Percentiles rank a stretch among this genome's conserved stretches.
phyloP scores from a whole-genome alignment of 2,888 invertebrate species.

The Chirona hameri region DNA sequence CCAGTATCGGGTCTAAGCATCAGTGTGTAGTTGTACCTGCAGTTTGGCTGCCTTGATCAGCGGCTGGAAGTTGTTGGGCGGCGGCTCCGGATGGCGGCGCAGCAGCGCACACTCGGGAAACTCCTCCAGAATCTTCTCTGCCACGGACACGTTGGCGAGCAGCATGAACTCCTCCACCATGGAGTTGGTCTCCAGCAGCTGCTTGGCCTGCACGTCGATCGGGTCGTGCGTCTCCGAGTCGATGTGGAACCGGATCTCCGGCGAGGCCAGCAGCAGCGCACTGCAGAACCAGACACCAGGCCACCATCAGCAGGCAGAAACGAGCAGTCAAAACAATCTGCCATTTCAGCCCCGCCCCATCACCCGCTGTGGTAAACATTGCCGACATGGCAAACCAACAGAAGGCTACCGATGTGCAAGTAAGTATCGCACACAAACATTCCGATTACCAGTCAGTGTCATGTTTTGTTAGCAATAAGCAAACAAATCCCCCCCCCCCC shows the following conservation, averaged over 20 bases:
- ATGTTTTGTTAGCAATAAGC: too few species aligned
- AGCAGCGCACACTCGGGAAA: constrained; percentile 94
- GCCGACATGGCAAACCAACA: too few species aligned
- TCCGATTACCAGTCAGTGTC: too few species aligned
- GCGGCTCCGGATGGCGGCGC: constrained; percentile 88
- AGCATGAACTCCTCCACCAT: constrained; percentile 99
- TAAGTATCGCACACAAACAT: too few species aligned
- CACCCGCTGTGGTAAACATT: too few species aligned
- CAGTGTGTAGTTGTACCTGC: constrained; percentile 56
- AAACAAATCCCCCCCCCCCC: too few species aligned
- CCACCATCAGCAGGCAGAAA: too few species aligned
- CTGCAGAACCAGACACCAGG: constrained; percentile 51
- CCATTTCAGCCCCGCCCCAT: too few species aligned
- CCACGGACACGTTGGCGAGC: constrained; percentile 90
- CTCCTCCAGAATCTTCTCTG: constrained; percentile 75
- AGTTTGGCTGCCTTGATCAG: constrained; percentile 72
- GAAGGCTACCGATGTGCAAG: too few species aligned
- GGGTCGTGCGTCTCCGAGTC: constrained; percentile 97
- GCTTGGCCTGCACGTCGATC: constrained; percentile 88
- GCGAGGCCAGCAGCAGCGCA: constrained; percentile 87
- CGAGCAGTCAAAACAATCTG: too few species aligned
- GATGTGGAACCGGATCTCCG: constrained; percentile 91
- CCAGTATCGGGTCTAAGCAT: too few species aligned
- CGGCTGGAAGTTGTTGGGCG: constrained; percentile 78
- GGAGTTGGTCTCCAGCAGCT: constrained; percentile 89